phyloP scores from a whole-genome alignment of 2,888 invertebrate species.

The Lasiommata megera region DNA sequence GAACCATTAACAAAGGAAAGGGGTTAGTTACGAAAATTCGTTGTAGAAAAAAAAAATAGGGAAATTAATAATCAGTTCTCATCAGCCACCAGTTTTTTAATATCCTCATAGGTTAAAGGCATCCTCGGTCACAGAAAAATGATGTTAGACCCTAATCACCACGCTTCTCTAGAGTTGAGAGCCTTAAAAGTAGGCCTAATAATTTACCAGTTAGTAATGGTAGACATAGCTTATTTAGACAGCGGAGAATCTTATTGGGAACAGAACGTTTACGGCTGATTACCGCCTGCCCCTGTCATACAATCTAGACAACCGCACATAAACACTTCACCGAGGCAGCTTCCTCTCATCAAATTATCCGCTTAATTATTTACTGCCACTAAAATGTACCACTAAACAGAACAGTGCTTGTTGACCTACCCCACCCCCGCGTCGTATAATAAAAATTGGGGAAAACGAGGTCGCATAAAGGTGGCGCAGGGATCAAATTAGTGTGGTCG shows the following conservation, averaged over 20 bases:
- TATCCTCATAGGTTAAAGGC: no score
- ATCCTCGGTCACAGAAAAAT: no score
- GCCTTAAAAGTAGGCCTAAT: no score
- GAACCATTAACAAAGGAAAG: no score
- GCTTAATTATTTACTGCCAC: constrained; percentile 77
- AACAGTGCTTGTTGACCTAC: constrained; percentile 56
- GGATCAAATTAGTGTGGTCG: constrained; percentile 62
- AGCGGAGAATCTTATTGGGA: not conserved
- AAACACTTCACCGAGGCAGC: constrained; percentile 59
- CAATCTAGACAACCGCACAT: constrained; percentile 60
- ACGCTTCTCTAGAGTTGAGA: no score
- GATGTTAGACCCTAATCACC: no score
- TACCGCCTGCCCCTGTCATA: constrained; percentile 44
- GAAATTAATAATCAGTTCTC: no score
- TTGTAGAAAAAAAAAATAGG: no score
- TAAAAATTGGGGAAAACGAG: constrained; percentile 35
- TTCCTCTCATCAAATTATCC: constrained; percentile 77
- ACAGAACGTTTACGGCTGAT: constrained; percentile 19
- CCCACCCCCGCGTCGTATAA: constrained; percentile 39
- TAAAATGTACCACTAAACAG: constrained; percentile 67
- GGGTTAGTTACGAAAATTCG: no score
- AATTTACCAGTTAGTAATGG: no score
- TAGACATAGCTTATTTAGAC: no score
- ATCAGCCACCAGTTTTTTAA: no score
- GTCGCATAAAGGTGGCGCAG: constrained; percentile 43